Evolutionary conservation across 2,888 invertebrate genomes (phyloP), one percentile per base, ranked within the genome.

Genomic region (Exephanes ischioxanthus): DNA sequence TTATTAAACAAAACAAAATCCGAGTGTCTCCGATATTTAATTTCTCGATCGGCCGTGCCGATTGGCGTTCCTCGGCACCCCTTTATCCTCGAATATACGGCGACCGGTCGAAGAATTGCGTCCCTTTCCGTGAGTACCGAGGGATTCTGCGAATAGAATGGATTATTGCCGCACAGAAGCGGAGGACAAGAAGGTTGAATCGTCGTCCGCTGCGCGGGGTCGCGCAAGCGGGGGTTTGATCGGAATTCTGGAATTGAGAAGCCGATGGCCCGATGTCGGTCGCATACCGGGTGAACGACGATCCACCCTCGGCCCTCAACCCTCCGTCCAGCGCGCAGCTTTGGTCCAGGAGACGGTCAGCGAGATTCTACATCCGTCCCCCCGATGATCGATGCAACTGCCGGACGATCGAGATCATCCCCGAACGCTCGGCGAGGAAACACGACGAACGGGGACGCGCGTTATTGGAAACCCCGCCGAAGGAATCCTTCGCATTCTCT

Each of bases 231-330:
- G 16, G 58, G 83, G 70, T 83, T 87, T 84, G 85, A 86, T 86
- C 55, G 86, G 87, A 88, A 88, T 88, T 85, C 86, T 66, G 86
- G 85, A 86, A 86, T 86, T 88, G 87, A 87, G 89, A 86, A 87
- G 84, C 88, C 83, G 82, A 86, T 84, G 80, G 84, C 83, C 86
- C 86, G 83, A 86, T 86, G 72, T 87, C 81, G 86, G 83, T 87
- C 85, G 87, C 87, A 88, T 88, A 86, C 87, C 87, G 80, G 80
- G 80, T 83, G 84, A 80, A 84, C 83, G 82, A 80, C 83, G 83
- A 41, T 55, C 67, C 77, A 22, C 63, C 63, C 33, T 53, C 55
- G 51, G 73, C 78, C 61, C 55, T 79, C 68, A 48, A 73, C 75
- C 68, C 55, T 53, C 78, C 73, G 19, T 67, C 76, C 41, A 30